Conservation (phyloP, 2,113 vertebrate species). For the Sinocyclocheilus rhinocerous region DNA sequence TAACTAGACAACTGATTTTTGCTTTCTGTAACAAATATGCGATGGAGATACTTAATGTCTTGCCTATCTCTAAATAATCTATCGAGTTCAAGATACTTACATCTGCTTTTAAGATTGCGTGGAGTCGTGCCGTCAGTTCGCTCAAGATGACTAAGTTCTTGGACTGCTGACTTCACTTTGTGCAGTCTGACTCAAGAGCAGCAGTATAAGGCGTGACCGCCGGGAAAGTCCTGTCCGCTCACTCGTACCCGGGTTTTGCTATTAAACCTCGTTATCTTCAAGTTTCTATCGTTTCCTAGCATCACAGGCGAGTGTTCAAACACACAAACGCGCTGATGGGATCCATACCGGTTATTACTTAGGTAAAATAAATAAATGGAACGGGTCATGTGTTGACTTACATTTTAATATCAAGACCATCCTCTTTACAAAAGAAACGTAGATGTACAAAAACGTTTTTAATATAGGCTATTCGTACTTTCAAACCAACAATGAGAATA, state of each 20-base stretch:
- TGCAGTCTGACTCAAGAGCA: not conserved
- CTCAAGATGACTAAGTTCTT: not conserved
- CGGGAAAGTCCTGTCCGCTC: not conserved
- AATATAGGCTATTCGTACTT: not conserved
- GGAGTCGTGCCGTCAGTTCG: not conserved
- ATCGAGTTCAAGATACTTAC: not conserved
- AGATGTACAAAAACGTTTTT: not conserved
- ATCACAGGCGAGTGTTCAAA: not conserved
- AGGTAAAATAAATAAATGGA: not conserved
- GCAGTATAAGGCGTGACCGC: not conserved
- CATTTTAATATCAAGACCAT: not conserved
- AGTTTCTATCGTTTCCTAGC: not conserved
- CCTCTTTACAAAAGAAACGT: not conserved
- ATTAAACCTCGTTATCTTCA: too few relatives aligned
- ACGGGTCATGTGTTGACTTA: not conserved
- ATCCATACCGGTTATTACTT: not conserved
- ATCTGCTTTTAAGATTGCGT: not conserved
- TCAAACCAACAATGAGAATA: not conserved
- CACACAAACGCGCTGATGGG: not conserved
- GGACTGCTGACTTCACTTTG: not conserved
- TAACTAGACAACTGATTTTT: not conserved
- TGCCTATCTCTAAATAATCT: not conserved
- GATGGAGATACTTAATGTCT: not conserved
- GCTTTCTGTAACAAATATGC: not conserved
- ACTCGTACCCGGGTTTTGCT: not conserved